phyloP scores from a whole-genome alignment of 2,888 invertebrate species.

The Cataglyphis livida region DNA sequence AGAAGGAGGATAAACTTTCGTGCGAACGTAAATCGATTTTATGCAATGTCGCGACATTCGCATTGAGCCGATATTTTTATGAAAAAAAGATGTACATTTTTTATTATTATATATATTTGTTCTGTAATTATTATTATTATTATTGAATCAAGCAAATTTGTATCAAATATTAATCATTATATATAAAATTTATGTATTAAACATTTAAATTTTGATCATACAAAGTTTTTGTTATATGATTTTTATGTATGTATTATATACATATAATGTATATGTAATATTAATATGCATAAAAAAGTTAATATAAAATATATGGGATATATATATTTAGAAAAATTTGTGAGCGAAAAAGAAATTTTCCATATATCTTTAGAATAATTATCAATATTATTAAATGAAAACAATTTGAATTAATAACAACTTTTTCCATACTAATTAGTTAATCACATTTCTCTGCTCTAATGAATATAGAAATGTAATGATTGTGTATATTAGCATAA shows the following conservation, averaged over 20 bases:
- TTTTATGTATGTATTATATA: background rate
- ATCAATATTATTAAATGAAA: background rate
- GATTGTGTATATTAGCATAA: background rate
- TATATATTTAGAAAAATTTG: background rate
- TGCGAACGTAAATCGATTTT: slow-evolving; percentile 5
- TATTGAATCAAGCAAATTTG: background rate
- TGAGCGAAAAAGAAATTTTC: background rate
- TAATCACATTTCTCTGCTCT: background rate
- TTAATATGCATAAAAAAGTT: background rate
- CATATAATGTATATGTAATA: background rate
- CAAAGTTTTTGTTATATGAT: background rate
- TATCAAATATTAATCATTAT: background rate
- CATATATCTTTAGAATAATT: slow-evolving; percentile 10
- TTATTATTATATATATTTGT: background rate
- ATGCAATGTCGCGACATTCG: background rate
- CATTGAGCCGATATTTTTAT: slow-evolving; percentile 3
- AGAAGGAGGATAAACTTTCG: slow-evolving; percentile 9
- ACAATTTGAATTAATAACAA: background rate
- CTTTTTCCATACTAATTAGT: background rate
- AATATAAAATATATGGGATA: background rate
- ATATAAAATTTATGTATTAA: background rate
- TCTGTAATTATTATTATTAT: background rate
- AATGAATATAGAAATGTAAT: background rate
- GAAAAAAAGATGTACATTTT: background rate
- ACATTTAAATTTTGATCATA: background rate